Base-by-base conservation (phyloP, 2,797 vertebrate genomes). In the Ambastaia sidthimunki region DNA sequence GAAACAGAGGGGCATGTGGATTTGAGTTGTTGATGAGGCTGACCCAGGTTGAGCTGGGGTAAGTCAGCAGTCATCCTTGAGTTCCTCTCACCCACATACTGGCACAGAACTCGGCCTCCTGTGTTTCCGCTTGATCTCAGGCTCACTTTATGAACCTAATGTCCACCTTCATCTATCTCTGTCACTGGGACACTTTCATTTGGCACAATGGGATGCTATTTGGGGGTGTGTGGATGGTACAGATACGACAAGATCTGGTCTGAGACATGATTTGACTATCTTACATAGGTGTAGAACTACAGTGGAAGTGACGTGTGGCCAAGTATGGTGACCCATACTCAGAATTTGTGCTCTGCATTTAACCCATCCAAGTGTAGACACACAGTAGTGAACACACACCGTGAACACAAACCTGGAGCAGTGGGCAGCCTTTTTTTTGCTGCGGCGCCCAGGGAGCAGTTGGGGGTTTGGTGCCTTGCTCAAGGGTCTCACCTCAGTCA, bases 71-170 rank as follows among this genome's bases (percentile, higher is more conserved):
- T 65, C 15, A 62, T 50, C 21, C 50, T 48, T 75, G 28, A 81
- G 69, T 83, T 76, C 63, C 84, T 47, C 71, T 65, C 48, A 28
- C 63, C 78, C 48, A 52, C 65, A 73, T 79, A 59, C 74, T 86
- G 83, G 84, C 81, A 82, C 37, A 73, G 71, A 83, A 81, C 74
- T 74, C 80, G 66, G 63, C 78, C 66, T 81, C 69, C 78, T 86
- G 82, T 80, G 77, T 69, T 79, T 83, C 80, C 25, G 80, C 86
- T 88, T 88, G 85, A 88, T 88, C 85, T 79, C 72, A 41, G 68
- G 74, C 74, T 85, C 34, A 21, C 31, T 80, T 84, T 85, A 84
- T 79, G 69, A 80, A 77, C 65, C 78, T 78, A 85, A 84, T 80
- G 74, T 78, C 23, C 82, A 52, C 44, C 83, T 81, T 68, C 83